Base-by-base conservation (phyloP, 2,797 vertebrate genomes). In the Gallinago solitaria region DNA sequence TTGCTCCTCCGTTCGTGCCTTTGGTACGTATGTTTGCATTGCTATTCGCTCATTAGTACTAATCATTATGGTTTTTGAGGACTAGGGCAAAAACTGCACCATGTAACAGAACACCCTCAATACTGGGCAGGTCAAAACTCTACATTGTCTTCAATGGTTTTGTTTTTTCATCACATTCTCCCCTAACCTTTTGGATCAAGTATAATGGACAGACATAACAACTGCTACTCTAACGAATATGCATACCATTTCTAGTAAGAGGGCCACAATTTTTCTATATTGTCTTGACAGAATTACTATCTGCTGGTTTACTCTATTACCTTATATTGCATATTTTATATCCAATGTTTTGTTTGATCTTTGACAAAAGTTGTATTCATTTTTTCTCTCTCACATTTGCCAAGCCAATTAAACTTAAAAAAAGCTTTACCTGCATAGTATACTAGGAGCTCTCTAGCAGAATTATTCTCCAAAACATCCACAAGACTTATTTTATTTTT, bases 371-470 rank as follows among this genome's bases (percentile, higher is more conserved):
- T 87, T 83, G 16, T 69, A 93, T 47, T 97, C 30, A 16, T 67
- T 95, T 96, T 93, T 94, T 47, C 45, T 92, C 82, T 96, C 83
- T 88, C 95, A 28, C 73, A 95, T 80, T 95, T 79, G 85, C 50
- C 73, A 96, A 92, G 88, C 77, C 77, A 94, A 95, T 94, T 87
- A 96, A 97, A 92, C 47, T 39, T 82, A 77, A 89, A 95, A 96
- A 92, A 85, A 76, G 41, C 81, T 87, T 91, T 83, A 91, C 74
- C 54, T 93, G 59, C 78, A 67, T 25, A 82, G 43, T 79, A 83
- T 39, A 76, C 33, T 75, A 83, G 90, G 45, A 95, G 68, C 59
- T 87, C 87, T 89, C 80, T 92, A 89, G 79, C 41, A 71, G 43
- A 65, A 89, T 83, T 88, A 76, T 79, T 95, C 71, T 94, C 59